Evolutionary conservation across 2,888 invertebrate species (phyloP).

Genomic region (Stomorhina lunata): DNA sequence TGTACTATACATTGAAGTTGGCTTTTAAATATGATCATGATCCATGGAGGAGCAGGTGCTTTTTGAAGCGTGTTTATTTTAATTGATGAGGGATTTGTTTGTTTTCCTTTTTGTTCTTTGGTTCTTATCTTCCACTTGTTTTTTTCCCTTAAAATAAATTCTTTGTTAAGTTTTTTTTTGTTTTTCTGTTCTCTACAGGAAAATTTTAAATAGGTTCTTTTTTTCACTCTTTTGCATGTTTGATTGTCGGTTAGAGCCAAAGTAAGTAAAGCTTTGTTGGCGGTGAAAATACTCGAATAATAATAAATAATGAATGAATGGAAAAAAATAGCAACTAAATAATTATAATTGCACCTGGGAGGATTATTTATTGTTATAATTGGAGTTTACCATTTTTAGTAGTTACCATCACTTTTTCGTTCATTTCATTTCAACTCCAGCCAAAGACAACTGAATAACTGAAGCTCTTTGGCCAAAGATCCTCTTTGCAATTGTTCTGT

Average conservation of each 20-base stretch:
- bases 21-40: constrained; percentile 51
- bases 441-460: not conserved
- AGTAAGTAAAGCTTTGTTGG: not conserved
- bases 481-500: not conserved
- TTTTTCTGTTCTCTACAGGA: not conserved
- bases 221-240: constrained; percentile 55
- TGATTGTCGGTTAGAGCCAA: constrained; percentile 27
- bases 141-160: not conserved
- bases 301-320: not conserved
- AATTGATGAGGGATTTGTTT: constrained; percentile 71
- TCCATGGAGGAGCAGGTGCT: constrained; percentile 69
- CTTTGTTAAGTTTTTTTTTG: not conserved
- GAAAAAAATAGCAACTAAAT: constrained; percentile 44
- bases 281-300: not conserved
- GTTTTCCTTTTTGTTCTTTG: constrained; percentile 38
- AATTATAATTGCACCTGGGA: constrained; percentile 65
- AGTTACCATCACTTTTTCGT: constrained; percentile 12
- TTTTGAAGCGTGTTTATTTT: constrained; percentile 70
- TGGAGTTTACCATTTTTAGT: constrained; percentile 51
- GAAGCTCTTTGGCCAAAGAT: constrained; percentile 7
- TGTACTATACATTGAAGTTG: not conserved
- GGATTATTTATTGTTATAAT: constrained; percentile 66
- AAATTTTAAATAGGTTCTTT: not conserved
- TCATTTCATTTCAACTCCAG: no score
- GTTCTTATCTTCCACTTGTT: constrained; percentile 1